Conservation (phyloP, 2,888 invertebrate species). For the Nemurella pictetii region DNA sequence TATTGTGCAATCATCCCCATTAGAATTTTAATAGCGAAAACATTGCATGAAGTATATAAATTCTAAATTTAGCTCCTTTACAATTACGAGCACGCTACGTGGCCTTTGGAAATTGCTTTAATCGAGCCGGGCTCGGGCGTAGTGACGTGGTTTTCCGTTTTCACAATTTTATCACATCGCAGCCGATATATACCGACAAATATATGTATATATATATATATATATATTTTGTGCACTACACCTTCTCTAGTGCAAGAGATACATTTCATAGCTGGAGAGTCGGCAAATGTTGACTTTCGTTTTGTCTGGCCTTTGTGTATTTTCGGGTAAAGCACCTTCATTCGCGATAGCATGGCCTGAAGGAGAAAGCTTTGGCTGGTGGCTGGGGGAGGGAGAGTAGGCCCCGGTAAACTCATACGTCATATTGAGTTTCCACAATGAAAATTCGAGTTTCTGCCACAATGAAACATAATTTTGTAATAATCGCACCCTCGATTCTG, state of each 20-base stretch:
- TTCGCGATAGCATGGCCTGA: neutral
- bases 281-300: neutral
- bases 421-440: no score
- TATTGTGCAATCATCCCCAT: neutral
- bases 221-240: no score
- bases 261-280: neutral
- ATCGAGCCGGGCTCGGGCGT: neutral
- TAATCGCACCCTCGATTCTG: no score
- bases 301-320: neutral
- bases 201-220: no score
- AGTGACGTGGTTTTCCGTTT: neutral
- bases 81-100: neutral
- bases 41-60: neutral
- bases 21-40: neutral
- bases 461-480: no score
- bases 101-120: neutral
- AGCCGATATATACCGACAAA: neutral
- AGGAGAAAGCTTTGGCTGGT: neutral
- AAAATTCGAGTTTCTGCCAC: no score
- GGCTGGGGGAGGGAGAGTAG: neutral
- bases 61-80: neutral
- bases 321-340: neutral
- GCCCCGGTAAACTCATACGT: no score
- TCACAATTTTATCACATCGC: neutral
- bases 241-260: neutral